Evolutionary conservation across 1,140 invertebrate genomes (phyloP), one percentile per base, ranked within the genome.

Genomic region (Mylabris phalerata): DNA sequence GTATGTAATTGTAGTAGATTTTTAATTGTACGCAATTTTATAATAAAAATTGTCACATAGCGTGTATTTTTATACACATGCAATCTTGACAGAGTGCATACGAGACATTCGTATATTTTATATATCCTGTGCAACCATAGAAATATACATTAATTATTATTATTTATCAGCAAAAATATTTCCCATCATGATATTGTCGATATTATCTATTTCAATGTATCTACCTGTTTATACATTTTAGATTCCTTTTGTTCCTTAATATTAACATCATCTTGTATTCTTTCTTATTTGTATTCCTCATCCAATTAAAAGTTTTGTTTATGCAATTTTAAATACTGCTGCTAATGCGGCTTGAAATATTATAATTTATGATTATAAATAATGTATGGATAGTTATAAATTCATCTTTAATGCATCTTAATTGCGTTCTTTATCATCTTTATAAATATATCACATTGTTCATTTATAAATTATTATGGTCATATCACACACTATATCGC

Each of bases 11-110:
- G 9, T 38, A 39, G 47, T 48, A 45, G 39, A 61, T 54, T 54
- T 49, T 61, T 61, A 61, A 61, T 61, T 61, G 55, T 57, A 46
- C 50, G 60, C 55, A 61, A 57, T 57, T 57, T 54, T 48, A 32
- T 32, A 32, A 32, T 32, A 32, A 32, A 32, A 32, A 32, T 32
- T 32, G 32, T 32, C 32, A 32, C 32, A 32, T 32, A 32, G 32
- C 32, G 32, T 32, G 32, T 27, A 19, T 43, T 11, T 48, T 49
- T 55, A 51, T 54, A 58, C 39, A 54, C 62, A 64, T 64, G 62
- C 62, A 61, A 64, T 64, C 62, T 64, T 64, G 50, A 61, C 59
- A 32, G 19, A 19, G 32, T 32, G 32, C 32, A 32, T 32, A 32
- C 4, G 32, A 32, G 32, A 32, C 50, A 51, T 47, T 32, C 2